phyloP scores from a whole-genome alignment of 2,797 vertebrate species.

The Sebastes reedi region DNA sequence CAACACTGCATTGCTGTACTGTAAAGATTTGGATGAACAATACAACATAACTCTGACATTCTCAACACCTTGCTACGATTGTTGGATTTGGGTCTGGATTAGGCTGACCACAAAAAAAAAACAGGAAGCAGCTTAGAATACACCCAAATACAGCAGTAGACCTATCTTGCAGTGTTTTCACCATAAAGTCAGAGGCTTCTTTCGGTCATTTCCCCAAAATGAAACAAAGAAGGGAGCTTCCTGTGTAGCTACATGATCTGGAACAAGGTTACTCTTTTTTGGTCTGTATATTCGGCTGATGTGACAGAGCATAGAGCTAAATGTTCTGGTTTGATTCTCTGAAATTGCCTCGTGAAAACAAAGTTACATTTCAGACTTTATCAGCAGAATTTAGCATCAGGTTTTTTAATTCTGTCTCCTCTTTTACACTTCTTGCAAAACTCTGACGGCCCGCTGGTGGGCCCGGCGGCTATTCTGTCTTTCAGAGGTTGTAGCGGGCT shows the following conservation, averaged over 20 bases:
- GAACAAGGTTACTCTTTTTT: background rate
- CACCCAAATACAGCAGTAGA: background rate
- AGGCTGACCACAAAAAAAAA: background rate
- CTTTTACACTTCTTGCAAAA: background rate
- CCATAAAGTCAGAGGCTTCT: slow-evolving; percentile 22
- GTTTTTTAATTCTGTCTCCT: background rate
- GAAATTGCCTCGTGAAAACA: background rate
- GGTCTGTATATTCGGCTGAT: background rate
- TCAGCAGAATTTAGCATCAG: background rate
- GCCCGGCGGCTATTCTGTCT: too few relatives aligned
- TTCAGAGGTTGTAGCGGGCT: too few relatives aligned
- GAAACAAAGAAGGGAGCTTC: slow-evolving; percentile 25
- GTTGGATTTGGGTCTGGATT: slow-evolving; percentile 22
- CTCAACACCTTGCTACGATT: background rate
- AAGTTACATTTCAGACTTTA: background rate
- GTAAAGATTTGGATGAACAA: background rate
- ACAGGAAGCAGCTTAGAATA: slow-evolving; percentile 47
- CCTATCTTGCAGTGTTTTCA: slow-evolving; percentile 10
- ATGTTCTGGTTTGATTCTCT: background rate
- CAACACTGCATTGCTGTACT: too few relatives aligned
- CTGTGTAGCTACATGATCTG: slow-evolving; percentile 1
- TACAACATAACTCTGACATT: background rate
- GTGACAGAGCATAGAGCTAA: background rate
- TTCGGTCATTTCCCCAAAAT: slow-evolving; percentile 27
- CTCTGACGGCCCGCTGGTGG: too few relatives aligned